Conservation (phyloP, 1,140 invertebrate genomes). For the Pseudomyrmex pallidus region DNA sequence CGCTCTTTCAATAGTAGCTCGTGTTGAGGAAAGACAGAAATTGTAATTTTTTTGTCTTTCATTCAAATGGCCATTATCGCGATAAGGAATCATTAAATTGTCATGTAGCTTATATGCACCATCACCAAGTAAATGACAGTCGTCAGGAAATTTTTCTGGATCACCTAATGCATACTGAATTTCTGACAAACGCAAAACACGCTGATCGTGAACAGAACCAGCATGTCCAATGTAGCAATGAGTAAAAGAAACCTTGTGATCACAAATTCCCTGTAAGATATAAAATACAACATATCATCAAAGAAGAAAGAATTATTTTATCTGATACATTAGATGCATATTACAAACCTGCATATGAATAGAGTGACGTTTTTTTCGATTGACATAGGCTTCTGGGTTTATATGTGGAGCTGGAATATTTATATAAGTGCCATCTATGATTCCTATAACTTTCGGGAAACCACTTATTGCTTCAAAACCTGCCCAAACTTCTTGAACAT, state of each 20-base stretch:
- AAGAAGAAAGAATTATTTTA: not conserved
- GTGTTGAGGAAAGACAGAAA: not conserved
- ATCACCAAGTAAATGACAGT: constrained; percentile 46
- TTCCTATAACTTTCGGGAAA: no score
- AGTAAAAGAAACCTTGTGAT: constrained; percentile 29
- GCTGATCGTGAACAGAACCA: constrained; percentile 53
- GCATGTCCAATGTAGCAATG: constrained; percentile 53
- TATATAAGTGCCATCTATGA: not conserved
- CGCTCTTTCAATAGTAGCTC: not conserved
- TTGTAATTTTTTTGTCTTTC: constrained; percentile 13
- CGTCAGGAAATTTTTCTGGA: constrained; percentile 8
- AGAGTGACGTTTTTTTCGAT: not conserved
- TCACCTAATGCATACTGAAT: constrained; percentile 18
- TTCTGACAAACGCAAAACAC: constrained; percentile 56
- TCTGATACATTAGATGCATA: not conserved
- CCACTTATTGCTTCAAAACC: not conserved
- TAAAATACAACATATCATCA: not conserved
- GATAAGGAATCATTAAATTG: constrained; percentile 5
- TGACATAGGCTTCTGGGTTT: not conserved
- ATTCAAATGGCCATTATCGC: not conserved
- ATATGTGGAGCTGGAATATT: not conserved
- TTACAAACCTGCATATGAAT: constrained; percentile 13
- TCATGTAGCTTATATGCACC: constrained; percentile 37
- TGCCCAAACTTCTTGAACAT: constrained; percentile 14
- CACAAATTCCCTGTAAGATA: constrained; percentile 14